Base-by-base conservation (phyloP, 2,797 vertebrate species). In the Neoniphon sammara region DNA sequence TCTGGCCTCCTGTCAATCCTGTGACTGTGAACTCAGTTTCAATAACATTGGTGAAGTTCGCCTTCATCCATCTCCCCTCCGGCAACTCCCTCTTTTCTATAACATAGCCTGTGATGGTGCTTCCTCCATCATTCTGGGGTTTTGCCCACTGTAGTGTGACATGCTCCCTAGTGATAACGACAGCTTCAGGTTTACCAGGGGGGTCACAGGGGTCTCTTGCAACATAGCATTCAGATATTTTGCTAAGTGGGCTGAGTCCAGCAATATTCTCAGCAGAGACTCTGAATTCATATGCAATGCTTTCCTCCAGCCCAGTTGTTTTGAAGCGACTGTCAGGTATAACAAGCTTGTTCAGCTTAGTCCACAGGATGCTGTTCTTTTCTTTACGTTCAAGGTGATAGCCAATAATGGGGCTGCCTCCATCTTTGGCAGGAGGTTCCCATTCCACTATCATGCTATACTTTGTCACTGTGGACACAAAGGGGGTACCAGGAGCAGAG, bases 301-400 rank as follows among this genome's bases (percentile, higher is more conserved):
- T 96, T 89, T 97, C 96, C 73, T 96, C 96, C 76, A 98, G 94
- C 9, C 96, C 95, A 0, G 94, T 96, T 79, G 96, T 94, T 94
- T 98, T 98, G 73, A 96, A 96, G 82, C 94, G 96, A 78, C 94
- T 92, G 69, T 97, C 97, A 12, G 92, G 77, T 90, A 98, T 95
- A 50, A 93, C 91, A 75, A 91, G 91, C 86, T 97, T 98, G 87
- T 97, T 97, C 74, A 96, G 81, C 80, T 97, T 98, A 61, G 94
- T 92, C 97, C 97, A 98, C 82, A 98, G 94, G 91, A 98, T 97
- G 81, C 96, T 98, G 84, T 97, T 98, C 86, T 95, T 97, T 88
- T 98, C 97, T 91, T 98, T 98, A 70, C 96, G 95, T 89, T 98
- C 97, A 73, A 98, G 91, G 81, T 98, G 95, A 87, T 97, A 98